A percentile compares a stretch with the other conserved stretches of the same genome.
phyloP scores from a whole-genome alignment of 2,113 vertebrate species.

The Archilochus colubris region DNA sequence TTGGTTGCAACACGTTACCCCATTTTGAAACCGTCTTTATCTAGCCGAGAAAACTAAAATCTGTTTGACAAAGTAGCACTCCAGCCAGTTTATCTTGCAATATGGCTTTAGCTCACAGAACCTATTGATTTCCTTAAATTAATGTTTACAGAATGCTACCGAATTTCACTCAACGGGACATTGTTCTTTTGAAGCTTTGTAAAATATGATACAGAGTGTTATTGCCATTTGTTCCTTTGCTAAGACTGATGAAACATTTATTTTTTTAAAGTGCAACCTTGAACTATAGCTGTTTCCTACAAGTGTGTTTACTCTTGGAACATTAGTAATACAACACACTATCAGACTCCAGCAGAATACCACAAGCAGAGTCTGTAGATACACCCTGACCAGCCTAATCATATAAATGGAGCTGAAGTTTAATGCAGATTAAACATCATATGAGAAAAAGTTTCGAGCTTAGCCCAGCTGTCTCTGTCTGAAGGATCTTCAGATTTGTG shows the following conservation, averaged over 20 bases:
- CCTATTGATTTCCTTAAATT: conserved; percentile 89
- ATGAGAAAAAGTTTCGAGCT: conserved; percentile 15
- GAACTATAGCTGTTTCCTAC: conserved; percentile 79
- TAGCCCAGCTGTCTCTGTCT: conserved; percentile 47
- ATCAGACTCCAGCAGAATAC: conserved; percentile 56
- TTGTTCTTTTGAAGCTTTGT: conserved; percentile 86
- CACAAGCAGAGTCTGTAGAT: conserved; percentile 36
- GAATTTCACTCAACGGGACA: conserved; percentile 84
- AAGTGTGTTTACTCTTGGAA: conserved; percentile 73
- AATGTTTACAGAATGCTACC: conserved; percentile 87
- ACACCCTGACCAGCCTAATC: background rate
- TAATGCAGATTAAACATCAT: conserved; percentile 29
- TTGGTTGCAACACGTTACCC: conserved; percentile 87
- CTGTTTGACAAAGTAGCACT: conserved; percentile 88
- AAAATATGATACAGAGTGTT: conserved; percentile 76
- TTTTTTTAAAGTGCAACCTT: conserved; percentile 74
- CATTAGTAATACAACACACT: conserved; percentile 71
- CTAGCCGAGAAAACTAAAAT: conserved; percentile 87
- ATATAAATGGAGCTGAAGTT: conserved; percentile 28
- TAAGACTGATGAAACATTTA: conserved; percentile 76
- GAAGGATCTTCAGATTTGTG: conserved; percentile 52
- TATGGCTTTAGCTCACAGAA: conserved; percentile 85
- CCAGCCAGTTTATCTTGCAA: conserved; percentile 89
- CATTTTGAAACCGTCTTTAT: conserved; percentile 90
- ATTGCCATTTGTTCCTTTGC: conserved; percentile 77